Conservation (phyloP, 2,888 invertebrate species). For the Meliscaeva auricollis region DNA sequence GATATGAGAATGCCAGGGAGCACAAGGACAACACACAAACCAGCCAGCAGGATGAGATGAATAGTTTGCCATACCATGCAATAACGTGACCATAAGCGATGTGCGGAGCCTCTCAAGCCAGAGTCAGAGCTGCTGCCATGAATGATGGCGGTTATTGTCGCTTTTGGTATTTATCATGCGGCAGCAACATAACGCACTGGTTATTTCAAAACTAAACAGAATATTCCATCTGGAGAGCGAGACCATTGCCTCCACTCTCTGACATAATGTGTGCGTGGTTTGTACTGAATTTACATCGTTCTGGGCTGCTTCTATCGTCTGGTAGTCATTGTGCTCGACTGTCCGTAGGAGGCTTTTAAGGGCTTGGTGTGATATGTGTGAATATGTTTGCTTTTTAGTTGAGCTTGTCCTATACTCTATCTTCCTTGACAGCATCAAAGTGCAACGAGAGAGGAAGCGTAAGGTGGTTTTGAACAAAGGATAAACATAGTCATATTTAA, state of each 20-base stretch:
- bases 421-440: slow-evolving; percentile 28
- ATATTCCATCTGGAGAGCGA: not conserved
- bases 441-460: not conserved
- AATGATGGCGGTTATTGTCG: slow-evolving; percentile 59
- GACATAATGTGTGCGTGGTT: slow-evolving; percentile 40
- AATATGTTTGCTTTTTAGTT: slow-evolving; percentile 55
- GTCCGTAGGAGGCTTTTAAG: not conserved
- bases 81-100: slow-evolving; percentile 70
- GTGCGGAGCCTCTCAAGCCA: slow-evolving; percentile 62
- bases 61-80: slow-evolving; percentile 41
- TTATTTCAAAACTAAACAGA: not conserved
- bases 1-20: not conserved
- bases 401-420: slow-evolving; percentile 3
- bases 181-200: slow-evolving; percentile 33
- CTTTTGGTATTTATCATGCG: slow-evolving; percentile 51
- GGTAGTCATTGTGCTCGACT: not conserved
- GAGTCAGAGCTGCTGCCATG: slow-evolving; percentile 33
- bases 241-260: not conserved
- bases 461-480: not conserved
- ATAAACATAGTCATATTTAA: slow-evolving; percentile 64
- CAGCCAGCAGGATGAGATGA: not conserved
- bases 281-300: slow-evolving; percentile 59
- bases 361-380: slow-evolving; percentile 16
- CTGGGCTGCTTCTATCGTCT: slow-evolving; percentile 15
- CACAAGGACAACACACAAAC: slow-evolving; percentile 1